Conservation (phyloP, 2,113 vertebrate species). For the Phyllostomus hastatus region DNA sequence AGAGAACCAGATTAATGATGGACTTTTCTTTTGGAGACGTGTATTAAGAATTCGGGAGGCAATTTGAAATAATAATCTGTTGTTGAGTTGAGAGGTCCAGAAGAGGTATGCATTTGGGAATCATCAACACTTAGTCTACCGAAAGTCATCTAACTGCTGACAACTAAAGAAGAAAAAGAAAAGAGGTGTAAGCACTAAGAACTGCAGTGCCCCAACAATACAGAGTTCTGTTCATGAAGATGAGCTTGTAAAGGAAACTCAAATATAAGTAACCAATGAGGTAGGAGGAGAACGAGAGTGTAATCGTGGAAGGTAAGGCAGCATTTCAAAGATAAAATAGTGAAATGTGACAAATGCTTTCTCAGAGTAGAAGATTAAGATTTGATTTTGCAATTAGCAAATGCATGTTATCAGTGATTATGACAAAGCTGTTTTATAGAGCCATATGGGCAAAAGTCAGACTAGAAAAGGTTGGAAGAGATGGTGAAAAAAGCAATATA, state of each 20-base stretch:
- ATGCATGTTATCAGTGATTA: neutral
- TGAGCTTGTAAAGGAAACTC: neutral
- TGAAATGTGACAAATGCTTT: neutral
- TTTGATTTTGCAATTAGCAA: neutral
- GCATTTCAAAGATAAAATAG: neutral
- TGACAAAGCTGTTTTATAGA: neutral
- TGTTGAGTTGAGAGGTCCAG: neutral
- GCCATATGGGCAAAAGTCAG: neutral
- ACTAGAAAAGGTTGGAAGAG: neutral
- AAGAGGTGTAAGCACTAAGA: neutral
- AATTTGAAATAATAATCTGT: neutral
- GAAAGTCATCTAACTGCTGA: neutral
- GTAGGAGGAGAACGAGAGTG: neutral
- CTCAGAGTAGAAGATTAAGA: neutral
- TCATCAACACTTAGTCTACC: neutral
- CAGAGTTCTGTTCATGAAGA: neutral
- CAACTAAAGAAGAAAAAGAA: neutral
- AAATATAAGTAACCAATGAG: neutral
- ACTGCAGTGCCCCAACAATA: neutral
- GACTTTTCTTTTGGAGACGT: neutral
- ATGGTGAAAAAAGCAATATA: neutral
- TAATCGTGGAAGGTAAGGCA: neutral
- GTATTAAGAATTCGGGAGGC: neutral
- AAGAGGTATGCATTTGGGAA: neutral
- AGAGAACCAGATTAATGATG: neutral